Percentiles rank a stretch among this genome's conserved stretches.
Evolutionary conservation across 2,888 invertebrate genomes (phyloP).

Genomic region (Drosophila niveifrons): DNA sequence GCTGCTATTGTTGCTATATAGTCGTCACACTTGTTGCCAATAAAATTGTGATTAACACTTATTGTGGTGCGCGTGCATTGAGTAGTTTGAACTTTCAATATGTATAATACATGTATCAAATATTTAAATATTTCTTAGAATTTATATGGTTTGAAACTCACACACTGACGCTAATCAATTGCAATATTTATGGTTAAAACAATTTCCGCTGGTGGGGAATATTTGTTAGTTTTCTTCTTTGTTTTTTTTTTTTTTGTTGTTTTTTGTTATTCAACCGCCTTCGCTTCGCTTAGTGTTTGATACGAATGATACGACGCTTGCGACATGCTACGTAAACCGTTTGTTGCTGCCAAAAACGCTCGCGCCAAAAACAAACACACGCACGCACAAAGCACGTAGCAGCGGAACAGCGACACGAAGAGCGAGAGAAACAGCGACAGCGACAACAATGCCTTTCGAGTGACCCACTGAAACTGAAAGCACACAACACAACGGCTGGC

Average conservation of each 20-base stretch:
- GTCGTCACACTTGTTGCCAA: conserved; percentile 62
- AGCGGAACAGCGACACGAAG: conserved; percentile 19
- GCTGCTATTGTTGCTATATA: conserved; percentile 24
- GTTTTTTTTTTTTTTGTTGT: too few relatives aligned
- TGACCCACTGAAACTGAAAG: conserved; percentile 47
- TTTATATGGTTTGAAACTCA: conserved; percentile 24
- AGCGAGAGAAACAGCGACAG: conserved; percentile 6
- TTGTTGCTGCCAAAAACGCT: conserved; percentile 42
- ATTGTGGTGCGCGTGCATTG: conserved; percentile 54
- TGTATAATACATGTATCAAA: conserved; percentile 3
- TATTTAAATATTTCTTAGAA: conserved; percentile 20
- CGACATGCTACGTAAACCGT: conserved; percentile 49
- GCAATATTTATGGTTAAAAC: conserved; percentile 9
- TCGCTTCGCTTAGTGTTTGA: conserved; percentile 17
- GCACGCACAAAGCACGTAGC: conserved; percentile 20
- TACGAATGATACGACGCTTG: conserved; percentile 44
- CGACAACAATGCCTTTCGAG: conserved; percentile 29
- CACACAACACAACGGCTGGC: background rate
- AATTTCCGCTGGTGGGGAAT: conserved; percentile 4
- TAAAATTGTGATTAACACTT: conserved; percentile 72
- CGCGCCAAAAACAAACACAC: conserved; percentile 49
- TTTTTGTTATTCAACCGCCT: conserved; percentile 55
- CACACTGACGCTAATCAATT: conserved; percentile 29
- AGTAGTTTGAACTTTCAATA: conserved; percentile 47
- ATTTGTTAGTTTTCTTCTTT: conserved; percentile 20